These are phyloP conservation scores for Aeoliscus strigatus DNA, from an alignment of 2,797 vertebrate genomes.

Conservation along the genomic window DNA sequence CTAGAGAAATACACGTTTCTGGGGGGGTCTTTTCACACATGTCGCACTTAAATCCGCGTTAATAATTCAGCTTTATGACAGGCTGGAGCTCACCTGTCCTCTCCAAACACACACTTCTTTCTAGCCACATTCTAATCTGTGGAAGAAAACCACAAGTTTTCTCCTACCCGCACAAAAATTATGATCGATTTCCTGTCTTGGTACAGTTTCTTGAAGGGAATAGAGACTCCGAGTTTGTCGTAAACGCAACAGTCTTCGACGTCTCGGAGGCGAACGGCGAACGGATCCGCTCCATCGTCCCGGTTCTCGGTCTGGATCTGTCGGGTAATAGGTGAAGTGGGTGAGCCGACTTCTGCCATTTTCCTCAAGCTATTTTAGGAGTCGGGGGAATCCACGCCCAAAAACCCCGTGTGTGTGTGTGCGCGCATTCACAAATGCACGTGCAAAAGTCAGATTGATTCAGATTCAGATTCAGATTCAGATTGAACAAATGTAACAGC, in stretches of 20 bases:
- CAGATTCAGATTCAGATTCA: no score
- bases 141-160: slow-evolving; percentile 16
- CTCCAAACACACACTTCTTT: slow-evolving; percentile 6
- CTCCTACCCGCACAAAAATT: slow-evolving; percentile 87
- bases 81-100: slow-evolving; percentile 26
- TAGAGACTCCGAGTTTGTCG: slow-evolving; percentile 67
- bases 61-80: no score
- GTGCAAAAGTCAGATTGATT: no score
- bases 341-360: slow-evolving; percentile 63
- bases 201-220: slow-evolving; percentile 77
- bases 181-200: slow-evolving; percentile 78
- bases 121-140: neutral
- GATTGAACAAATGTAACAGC: no score
- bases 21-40: no score
- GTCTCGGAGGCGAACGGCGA: slow-evolving; percentile 43
- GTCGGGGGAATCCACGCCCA: slow-evolving; percentile 60
- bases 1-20: no score
- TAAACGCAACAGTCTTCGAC: slow-evolving; percentile 72
- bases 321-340: slow-evolving; percentile 73
- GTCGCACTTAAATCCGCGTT: no score
- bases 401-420: slow-evolving; percentile 1
- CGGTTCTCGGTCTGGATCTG: slow-evolving; percentile 63
- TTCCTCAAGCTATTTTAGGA: slow-evolving; percentile 64
- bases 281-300: neutral
- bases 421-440: no score